A percentile compares a stretch with the other conserved stretches of the same genome.
Evolutionary conservation across 2,113 vertebrate species (phyloP).

Genomic region (Labeo rohita): DNA sequence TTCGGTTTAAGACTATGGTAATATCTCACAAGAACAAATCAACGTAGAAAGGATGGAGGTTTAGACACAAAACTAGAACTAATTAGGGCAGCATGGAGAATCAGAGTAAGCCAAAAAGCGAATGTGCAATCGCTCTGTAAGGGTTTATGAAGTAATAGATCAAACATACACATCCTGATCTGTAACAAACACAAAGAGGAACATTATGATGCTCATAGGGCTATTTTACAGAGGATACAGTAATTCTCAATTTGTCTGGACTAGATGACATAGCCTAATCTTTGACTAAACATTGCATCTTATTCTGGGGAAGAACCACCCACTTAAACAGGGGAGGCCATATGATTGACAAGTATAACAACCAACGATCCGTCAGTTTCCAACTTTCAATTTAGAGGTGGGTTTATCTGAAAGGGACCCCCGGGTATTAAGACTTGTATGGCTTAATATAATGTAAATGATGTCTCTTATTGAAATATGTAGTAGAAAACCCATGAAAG

Average conservation of each 20-base stretch:
- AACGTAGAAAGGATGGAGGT: constrained; percentile 67
- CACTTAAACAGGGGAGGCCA: background rate
- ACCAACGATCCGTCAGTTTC: background rate
- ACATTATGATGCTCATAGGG: background rate
- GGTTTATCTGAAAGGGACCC: too few relatives aligned
- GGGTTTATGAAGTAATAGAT: constrained; percentile 14
- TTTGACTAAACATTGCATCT: background rate
- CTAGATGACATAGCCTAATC: background rate
- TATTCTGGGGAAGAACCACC: background rate
- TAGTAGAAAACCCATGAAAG: too few relatives aligned
- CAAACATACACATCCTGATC: background rate
- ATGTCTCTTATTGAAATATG: too few relatives aligned
- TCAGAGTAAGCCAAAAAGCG: constrained; percentile 43
- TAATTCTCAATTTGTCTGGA: background rate
- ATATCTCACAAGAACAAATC: constrained; percentile 76
- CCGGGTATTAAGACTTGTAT: too few relatives aligned
- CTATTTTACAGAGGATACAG: background rate
- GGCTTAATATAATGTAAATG: too few relatives aligned
- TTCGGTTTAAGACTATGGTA: constrained; percentile 74
- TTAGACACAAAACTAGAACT: constrained; percentile 74
- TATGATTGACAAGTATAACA: background rate
- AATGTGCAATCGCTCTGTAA: background rate
- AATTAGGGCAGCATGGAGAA: constrained; percentile 73
- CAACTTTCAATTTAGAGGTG: too few relatives aligned
- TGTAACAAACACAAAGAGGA: background rate